Base-by-base conservation (phyloP, 2,797 vertebrate genomes). In the Acomys russatus region DNA sequence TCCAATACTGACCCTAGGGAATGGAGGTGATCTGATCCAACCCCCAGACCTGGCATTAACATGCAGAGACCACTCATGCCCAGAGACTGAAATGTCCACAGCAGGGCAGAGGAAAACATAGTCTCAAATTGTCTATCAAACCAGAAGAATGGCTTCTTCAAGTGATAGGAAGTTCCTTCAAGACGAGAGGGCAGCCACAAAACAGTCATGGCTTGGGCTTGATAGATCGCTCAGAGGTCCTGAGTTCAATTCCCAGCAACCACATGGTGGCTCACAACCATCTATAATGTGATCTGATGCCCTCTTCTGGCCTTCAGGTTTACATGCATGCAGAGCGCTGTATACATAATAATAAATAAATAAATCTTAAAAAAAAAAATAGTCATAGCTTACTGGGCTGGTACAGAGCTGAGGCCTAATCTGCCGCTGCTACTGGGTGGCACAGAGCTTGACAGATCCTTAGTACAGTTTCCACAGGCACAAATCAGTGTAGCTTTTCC, bases 111-210 rank as follows among this genome's bases (percentile, higher is more conserved):
- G 30, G 51, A 63, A 74, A 64, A 63, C 44, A 44, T n/a, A 80
- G 49, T 63, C 28, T 44, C 15, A 25, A 61, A 44, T 4, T 44
- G 44, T 44, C 15, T 44, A 59, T 94, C 38, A 78, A 85, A 90
- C 22, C 61, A 38, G 74, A 80, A 61, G 68, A 89, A 77, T 49
- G 91, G 85, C 89, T 91, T 88, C 70, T 76, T 80, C 61, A 68
- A 76, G 51, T 6, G 44, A 90, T 56, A 61, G 76, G 51, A 92
- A 90, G 70, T 64, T 93, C 56, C 30, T 63, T 87, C 17, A 9
- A 25, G 89, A 68, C 51, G 14, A 86, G 89, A 85, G 12, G 30
- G 49, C 9, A 23, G 68, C 70, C 30, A n/a, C 25, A 25, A 23
- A 20, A 25, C 23, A 59, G n/a, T 12, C 11, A n/a, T 35, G 35